Conservation (phyloP, 2,888 invertebrate species). For the Parthenolecanium corni region DNA sequence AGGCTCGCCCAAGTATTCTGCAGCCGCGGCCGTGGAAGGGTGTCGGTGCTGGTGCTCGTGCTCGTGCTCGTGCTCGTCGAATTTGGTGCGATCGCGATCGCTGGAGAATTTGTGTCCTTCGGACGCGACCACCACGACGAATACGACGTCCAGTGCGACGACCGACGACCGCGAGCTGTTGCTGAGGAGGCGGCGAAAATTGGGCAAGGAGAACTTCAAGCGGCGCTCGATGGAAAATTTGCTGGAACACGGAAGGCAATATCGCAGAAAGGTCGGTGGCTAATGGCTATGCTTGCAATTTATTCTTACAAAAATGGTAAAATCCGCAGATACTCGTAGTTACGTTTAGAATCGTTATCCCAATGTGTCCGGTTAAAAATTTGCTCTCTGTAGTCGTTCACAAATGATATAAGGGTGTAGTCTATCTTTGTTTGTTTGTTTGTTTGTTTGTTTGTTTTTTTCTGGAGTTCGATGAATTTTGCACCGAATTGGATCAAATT, state of each 20-base stretch:
- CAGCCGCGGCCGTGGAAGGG: background rate
- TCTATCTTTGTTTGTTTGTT: no score
- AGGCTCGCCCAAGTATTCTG: background rate
- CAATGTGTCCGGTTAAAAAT: no score
- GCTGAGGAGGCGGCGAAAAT: slow-evolving; percentile 31
- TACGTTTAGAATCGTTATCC: no score
- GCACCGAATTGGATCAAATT: no score
- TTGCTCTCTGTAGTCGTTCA: no score
- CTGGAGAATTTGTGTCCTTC: slow-evolving; percentile 30
- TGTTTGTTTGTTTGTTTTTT: no score
- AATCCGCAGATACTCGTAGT: background rate
- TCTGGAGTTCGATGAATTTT: no score
- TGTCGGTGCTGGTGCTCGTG: slow-evolving; percentile 4
- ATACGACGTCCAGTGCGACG: slow-evolving; percentile 14
- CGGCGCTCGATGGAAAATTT: slow-evolving; percentile 62
- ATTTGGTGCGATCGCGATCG: slow-evolving; percentile 24
- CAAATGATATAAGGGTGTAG: no score
- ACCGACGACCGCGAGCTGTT: slow-evolving; percentile 20
- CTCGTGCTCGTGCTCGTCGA: slow-evolving; percentile 21
- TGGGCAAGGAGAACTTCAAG: slow-evolving; percentile 39
- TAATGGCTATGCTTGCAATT: background rate
- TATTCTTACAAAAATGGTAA: background rate
- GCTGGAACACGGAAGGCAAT: slow-evolving; percentile 36
- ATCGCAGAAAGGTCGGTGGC: slow-evolving; percentile 17
- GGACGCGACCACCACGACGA: slow-evolving; percentile 31